phyloP scores from a whole-genome alignment of 2,797 vertebrate genomes.

The Alosa sapidissima region DNA sequence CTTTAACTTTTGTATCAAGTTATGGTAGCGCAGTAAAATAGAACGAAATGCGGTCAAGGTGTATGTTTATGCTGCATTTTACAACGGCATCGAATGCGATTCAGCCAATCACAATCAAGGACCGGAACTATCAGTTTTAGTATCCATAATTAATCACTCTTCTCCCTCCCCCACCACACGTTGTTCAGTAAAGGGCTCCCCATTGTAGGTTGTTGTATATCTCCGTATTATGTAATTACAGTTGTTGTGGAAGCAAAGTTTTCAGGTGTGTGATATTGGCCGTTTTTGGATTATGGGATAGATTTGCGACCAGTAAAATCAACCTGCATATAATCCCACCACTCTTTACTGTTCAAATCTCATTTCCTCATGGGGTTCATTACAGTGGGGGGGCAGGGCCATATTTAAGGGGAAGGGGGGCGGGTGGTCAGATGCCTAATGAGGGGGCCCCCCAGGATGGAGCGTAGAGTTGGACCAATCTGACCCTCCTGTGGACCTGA shows the following conservation, averaged over 20 bases:
- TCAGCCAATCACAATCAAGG: too few relatives aligned
- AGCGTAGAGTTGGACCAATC: conserved; percentile 36
- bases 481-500: conserved; percentile 50
- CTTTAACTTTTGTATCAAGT: too few relatives aligned
- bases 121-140: too few relatives aligned
- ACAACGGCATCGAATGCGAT: too few relatives aligned
- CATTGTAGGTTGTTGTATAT: too few relatives aligned
- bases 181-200: too few relatives aligned
- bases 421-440: conserved; percentile 39
- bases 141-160: background rate
- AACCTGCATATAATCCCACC: background rate
- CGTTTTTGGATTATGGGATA: background rate
- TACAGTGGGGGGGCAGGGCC: conserved; percentile 20
- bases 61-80: too few relatives aligned
- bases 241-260: conserved; percentile 30
- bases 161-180: background rate
- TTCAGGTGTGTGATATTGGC: background rate
- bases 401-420: background rate
- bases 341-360: conserved; percentile 28
- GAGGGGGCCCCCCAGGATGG: conserved; percentile 43
- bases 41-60: too few relatives aligned
- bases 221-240: conserved; percentile 42
- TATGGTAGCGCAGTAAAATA: too few relatives aligned
- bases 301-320: background rate
- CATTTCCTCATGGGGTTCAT: conserved; percentile 42